These are phyloP conservation scores for Raja brachyura DNA, from an alignment of 2,113 vertebrate species.

Conservation along the genomic window DNA sequence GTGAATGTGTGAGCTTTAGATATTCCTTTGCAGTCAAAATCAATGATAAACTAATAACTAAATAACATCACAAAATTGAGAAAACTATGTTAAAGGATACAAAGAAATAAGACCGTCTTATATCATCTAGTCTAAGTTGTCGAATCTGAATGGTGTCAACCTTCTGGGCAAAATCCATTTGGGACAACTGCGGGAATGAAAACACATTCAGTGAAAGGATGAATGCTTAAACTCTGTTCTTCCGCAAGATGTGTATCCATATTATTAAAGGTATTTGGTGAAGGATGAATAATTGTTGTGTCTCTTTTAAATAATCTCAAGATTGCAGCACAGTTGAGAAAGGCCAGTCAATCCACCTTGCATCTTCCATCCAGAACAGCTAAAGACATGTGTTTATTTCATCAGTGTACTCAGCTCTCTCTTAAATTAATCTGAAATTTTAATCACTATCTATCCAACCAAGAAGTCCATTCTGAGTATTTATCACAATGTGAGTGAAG, in stretches of 20 bases:
- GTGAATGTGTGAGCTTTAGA: no score
- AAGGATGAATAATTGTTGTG: background rate
- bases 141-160: slow-evolving; percentile 71
- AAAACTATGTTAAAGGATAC: slow-evolving; percentile 73
- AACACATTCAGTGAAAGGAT: slow-evolving; percentile 39
- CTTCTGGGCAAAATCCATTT: slow-evolving; percentile 68
- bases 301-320: background rate
- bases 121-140: slow-evolving; percentile 74
- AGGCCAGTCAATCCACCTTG: background rate
- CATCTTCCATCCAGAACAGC: background rate
- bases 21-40: background rate
- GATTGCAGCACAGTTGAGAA: background rate
- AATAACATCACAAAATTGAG: background rate
- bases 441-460: background rate
- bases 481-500: background rate
- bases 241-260: background rate
- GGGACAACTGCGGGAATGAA: slow-evolving; percentile 61
- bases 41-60: background rate
- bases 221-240: background rate
- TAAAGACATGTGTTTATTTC: background rate
- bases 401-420: background rate
- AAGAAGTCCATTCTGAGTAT: background rate
- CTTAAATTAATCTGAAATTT: background rate
- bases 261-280: background rate
- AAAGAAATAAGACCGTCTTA: slow-evolving; percentile 87